A percentile compares a stretch with the other conserved stretches of the same genome.
Evolutionary conservation across 2,888 invertebrate species (phyloP).

Genomic region (Hermaeophaga mercurialis): DNA sequence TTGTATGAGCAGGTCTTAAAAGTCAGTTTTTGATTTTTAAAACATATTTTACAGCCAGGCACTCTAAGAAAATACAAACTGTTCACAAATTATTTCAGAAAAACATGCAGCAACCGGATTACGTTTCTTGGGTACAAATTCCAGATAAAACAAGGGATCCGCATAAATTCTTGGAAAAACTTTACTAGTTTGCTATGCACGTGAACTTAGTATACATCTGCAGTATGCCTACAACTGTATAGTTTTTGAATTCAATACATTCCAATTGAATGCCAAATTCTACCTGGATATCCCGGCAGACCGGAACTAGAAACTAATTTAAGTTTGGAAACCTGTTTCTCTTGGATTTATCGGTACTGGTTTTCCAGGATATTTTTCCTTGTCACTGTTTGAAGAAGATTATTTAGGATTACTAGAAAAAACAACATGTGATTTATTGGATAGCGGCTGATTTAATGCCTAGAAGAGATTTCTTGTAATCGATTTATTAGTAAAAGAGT

Average conservation of each 20-base stretch:
- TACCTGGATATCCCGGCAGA: conserved; percentile 48
- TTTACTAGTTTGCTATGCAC: conserved; percentile 35
- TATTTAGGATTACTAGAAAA: conserved; percentile 9
- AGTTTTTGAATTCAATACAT: conserved; percentile 44
- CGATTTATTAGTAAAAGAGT: too few species aligned
- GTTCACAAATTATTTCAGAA: not conserved
- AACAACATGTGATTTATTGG: too few species aligned
- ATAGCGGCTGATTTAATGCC: too few species aligned
- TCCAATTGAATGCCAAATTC: conserved; percentile 45
- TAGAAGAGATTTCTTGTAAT: too few species aligned
- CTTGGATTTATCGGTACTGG: conserved; percentile 43
- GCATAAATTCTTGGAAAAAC: conserved; percentile 30
- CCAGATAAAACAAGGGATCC: too few species aligned
- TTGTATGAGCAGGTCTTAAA: not conserved
- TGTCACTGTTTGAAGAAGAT: conserved; percentile 10
- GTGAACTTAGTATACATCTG: conserved; percentile 28
- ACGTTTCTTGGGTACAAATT: not conserved
- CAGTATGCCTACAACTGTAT: conserved; percentile 32
- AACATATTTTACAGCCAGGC: not conserved
- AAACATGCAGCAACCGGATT: not conserved
- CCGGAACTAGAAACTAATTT: conserved; percentile 51
- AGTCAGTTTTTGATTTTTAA: not conserved
- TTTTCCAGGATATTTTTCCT: conserved; percentile 18
- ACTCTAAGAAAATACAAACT: not conserved
- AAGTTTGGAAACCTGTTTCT: conserved; percentile 52